These are phyloP conservation scores for Hippocampus comes DNA, from an alignment of 2,113 vertebrate genomes.

Conservation along the genomic window DNA sequence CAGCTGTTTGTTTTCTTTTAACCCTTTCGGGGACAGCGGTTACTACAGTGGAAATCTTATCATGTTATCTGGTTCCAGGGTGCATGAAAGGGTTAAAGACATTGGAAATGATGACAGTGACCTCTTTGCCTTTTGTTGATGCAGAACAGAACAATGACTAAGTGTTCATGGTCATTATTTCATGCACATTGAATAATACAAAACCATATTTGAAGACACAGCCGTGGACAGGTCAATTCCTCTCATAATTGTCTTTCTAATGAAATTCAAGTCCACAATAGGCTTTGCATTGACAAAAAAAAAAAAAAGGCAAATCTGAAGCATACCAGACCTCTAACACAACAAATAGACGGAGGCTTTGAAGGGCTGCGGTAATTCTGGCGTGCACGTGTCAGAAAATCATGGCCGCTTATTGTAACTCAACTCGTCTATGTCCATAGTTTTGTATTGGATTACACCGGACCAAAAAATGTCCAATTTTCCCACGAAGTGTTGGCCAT, in stretches of 20 bases:
- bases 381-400: neutral
- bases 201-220: neutral
- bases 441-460: neutral
- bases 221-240: neutral
- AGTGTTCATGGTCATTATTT: neutral
- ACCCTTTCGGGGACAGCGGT: too few relatives aligned
- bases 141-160: neutral
- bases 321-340: neutral
- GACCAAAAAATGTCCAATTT: neutral
- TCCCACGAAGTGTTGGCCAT: too few relatives aligned
- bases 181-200: neutral
- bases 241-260: neutral
- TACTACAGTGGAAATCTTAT: too few relatives aligned
- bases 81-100: too few relatives aligned
- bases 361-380: neutral
- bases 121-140: neutral
- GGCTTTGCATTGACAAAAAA: slow-evolving; percentile 4
- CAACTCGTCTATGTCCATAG: neutral
- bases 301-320: neutral
- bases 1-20: too few relatives aligned
- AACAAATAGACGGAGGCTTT: neutral
- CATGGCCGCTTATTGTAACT: neutral
- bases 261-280: slow-evolving; percentile 1
- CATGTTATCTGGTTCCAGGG: too few relatives aligned
- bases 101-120: neutral